Conservation (phyloP, 1,140 invertebrate genomes). For the Pseudomyrmex concolor region DNA sequence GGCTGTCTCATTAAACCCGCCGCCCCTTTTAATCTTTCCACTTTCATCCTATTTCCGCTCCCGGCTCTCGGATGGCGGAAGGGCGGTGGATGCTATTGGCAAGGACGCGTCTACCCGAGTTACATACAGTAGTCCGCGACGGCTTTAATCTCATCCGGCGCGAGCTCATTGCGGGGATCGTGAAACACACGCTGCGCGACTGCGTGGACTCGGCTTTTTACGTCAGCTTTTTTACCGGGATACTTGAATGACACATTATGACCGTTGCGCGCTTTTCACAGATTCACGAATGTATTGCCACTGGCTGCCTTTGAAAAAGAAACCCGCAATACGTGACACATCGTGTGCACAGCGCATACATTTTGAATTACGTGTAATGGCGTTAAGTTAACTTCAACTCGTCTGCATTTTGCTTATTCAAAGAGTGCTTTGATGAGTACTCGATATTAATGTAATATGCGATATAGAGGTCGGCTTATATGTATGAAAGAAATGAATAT, state of each 20-base stretch:
- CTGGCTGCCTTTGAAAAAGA: conserved; percentile 32
- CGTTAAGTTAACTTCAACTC: conserved; percentile 39
- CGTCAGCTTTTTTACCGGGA: conserved; percentile 46
- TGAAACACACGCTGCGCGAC: conserved; percentile 32
- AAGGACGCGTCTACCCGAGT: conserved; percentile 64
- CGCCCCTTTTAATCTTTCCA: conserved; percentile 67
- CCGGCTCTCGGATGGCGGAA: not conserved
- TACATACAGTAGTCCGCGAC: conserved; percentile 47
- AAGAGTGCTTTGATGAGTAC: conserved; percentile 32
- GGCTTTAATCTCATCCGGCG: conserved; percentile 66
- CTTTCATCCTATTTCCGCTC: conserved; percentile 58
- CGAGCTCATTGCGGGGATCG: conserved; percentile 49
- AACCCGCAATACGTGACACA: not conserved
- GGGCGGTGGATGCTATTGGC: conserved; percentile 52
- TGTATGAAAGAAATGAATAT: not conserved
- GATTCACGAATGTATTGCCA: conserved; percentile 21
- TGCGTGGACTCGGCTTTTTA: conserved; percentile 35
- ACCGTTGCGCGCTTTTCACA: conserved; percentile 45
- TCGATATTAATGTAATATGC: conserved; percentile 9
- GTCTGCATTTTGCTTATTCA: conserved; percentile 21
- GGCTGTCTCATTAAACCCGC: conserved; percentile 66
- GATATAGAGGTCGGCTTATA: not conserved
- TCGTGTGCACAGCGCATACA: not conserved
- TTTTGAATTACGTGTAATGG: conserved; percentile 46
- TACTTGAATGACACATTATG: conserved; percentile 52